Evolutionary conservation across 2,888 invertebrate species (phyloP).

Genomic region (Epirrhoe tristata): DNA sequence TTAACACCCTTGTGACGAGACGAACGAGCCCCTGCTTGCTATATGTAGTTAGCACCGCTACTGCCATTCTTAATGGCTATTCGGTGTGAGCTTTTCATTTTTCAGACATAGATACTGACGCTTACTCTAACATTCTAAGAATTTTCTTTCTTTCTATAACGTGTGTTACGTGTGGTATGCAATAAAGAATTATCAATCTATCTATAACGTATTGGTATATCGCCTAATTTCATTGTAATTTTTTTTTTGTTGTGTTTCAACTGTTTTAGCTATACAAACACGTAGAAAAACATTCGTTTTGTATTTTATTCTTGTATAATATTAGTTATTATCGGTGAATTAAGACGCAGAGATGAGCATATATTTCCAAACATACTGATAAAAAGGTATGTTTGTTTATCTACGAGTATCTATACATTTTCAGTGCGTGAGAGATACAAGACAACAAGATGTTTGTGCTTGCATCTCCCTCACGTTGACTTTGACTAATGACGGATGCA

Average conservation of each 20-base stretch:
- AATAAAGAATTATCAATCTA: too few relatives aligned
- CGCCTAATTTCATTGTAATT: too few relatives aligned
- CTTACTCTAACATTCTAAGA: too few relatives aligned
- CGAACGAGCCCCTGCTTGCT: conserved; percentile 53
- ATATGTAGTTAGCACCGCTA: conserved; percentile 49
- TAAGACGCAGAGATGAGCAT: neutral
- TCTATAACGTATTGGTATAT: too few relatives aligned
- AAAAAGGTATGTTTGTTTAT: neutral
- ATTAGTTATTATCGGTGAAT: too few relatives aligned
- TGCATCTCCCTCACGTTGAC: conserved; percentile 64
- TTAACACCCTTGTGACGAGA: conserved; percentile 79
- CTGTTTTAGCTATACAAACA: too few relatives aligned
- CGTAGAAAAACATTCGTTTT: too few relatives aligned
- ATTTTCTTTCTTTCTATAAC: too few relatives aligned
- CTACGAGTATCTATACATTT: neutral
- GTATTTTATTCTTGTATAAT: too few relatives aligned
- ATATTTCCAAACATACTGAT: neutral
- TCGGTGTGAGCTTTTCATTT: conserved; percentile 43
- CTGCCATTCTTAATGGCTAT: conserved; percentile 68
- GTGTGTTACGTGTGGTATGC: too few relatives aligned
- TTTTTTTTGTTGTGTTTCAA: neutral
- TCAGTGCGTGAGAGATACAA: conserved; percentile 7
- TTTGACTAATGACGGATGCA: conserved; percentile 85
- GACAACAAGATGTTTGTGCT: conserved; percentile 37
- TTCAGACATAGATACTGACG: neutral